phyloP scores from a whole-genome alignment of 2,888 invertebrate genomes.

The Diaperis boleti region DNA sequence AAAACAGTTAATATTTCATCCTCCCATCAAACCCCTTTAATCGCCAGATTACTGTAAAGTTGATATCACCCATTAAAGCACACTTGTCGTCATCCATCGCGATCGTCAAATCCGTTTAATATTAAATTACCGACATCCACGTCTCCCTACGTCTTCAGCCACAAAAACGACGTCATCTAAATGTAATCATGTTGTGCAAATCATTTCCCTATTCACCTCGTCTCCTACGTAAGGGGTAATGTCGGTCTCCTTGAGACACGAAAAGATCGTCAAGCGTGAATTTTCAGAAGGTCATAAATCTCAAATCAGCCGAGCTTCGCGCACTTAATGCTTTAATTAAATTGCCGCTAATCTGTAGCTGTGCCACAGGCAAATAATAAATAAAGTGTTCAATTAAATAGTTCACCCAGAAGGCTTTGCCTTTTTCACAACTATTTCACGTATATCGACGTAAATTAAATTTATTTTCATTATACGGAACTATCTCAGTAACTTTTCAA shows the following conservation, averaged over 20 bases:
- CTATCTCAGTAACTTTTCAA: too few species aligned
- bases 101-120: constrained; percentile 45
- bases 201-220: constrained; percentile 52
- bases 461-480: too few species aligned
- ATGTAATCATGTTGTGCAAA: constrained; percentile 57
- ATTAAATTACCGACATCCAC: constrained; percentile 50
- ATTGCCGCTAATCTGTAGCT: constrained; percentile 29
- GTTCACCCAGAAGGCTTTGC: too few species aligned
- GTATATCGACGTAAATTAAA: too few species aligned
- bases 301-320: constrained; percentile 26
- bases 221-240: constrained; percentile 23
- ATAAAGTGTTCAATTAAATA: too few species aligned
- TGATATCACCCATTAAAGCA: constrained; percentile 10
- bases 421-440: too few species aligned
- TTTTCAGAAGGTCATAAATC: constrained; percentile 31
- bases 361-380: too few species aligned
- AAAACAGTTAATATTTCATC: not conserved
- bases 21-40: not conserved
- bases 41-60: constrained; percentile 1
- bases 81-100: constrained; percentile 12
- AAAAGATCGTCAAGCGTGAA: constrained; percentile 12
- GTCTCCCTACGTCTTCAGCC: constrained; percentile 44
- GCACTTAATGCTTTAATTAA: constrained; percentile 33
- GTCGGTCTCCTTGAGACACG: constrained; percentile 8
- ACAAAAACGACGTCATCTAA: constrained; percentile 55